Evolutionary conservation across 2,797 vertebrate genomes (phyloP).

Genomic region (Coregonus suidteri): DNA sequence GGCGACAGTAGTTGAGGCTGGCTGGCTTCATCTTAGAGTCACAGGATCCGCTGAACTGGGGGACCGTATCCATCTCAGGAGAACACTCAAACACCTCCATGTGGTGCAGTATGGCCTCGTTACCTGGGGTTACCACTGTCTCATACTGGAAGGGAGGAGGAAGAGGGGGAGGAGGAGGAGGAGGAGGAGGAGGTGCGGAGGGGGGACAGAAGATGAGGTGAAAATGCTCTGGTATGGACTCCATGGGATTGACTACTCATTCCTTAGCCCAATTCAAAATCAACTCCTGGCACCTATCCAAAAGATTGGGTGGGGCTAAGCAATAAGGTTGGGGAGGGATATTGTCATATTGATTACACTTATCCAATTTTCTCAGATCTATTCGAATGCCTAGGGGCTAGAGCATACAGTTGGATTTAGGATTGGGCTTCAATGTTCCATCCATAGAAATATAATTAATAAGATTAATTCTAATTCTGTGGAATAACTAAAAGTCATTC

Average conservation of each 20-base stretch:
- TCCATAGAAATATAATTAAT: not conserved
- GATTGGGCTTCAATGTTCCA: not conserved
- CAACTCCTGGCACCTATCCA: not conserved
- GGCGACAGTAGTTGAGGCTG: slow-evolving; percentile 85
- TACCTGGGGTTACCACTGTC: slow-evolving; percentile 82
- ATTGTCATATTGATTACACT: not conserved
- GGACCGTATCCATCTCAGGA: slow-evolving; percentile 62
- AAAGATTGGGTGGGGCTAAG: not conserved
- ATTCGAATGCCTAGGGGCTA: not conserved
- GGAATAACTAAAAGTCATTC: not conserved
- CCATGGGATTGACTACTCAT: not conserved
- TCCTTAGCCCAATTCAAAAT: not conserved
- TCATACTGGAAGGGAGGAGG: slow-evolving; percentile 83
- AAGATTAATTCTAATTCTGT: no score
- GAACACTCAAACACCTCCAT: slow-evolving; percentile 95
- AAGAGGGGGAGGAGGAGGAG: slow-evolving; percentile 11
- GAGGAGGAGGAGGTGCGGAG: not conserved
- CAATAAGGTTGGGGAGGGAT: not conserved
- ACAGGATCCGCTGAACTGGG: slow-evolving; percentile 85
- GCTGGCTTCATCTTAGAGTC: slow-evolving; percentile 90
- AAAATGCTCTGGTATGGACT: not conserved
- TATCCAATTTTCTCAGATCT: not conserved
- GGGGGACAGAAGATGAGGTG: not conserved
- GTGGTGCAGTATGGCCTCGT: slow-evolving; percentile 93
- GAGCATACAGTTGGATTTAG: not conserved